Evolutionary conservation across 1,140 invertebrate species (phyloP).

Genomic region (Drosophila kohkoa): DNA sequence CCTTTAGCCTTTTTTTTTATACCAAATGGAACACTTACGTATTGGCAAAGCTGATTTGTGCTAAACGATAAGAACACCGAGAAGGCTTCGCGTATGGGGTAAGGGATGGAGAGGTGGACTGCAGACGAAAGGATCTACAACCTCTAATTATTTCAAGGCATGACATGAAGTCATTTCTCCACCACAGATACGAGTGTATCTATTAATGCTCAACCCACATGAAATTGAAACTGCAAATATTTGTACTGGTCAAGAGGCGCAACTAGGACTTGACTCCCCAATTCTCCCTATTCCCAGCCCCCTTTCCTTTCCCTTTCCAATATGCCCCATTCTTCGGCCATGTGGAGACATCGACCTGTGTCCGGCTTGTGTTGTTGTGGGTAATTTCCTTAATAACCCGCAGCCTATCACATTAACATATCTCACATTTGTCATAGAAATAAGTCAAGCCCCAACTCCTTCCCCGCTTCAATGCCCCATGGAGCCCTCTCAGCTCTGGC

Average conservation of each 20-base stretch:
- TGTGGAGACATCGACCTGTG: conserved; percentile 9
- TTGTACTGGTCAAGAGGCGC: conserved; percentile 63
- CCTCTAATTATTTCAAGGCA: conserved; percentile 82
- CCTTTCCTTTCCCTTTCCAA: not conserved
- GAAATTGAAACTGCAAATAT: conserved; percentile 83
- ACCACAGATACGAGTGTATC: conserved; percentile 41
- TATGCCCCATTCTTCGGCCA: not conserved
- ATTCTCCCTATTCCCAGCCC: too few relatives aligned
- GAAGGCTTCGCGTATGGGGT: not conserved
- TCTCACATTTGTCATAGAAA: conserved; percentile 81
- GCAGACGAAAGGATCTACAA: conserved; percentile 42
- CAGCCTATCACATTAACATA: conserved; percentile 81
- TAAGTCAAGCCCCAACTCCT: conserved; percentile 63
- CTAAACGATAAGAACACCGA: conserved; percentile 45
- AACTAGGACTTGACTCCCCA: conserved; percentile 39
- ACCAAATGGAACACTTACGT: conserved; percentile 26
- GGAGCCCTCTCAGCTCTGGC: conserved; percentile 14
- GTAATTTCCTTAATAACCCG: conserved; percentile 79
- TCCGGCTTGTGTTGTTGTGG: conserved; percentile 38
- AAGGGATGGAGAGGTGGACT: not conserved
- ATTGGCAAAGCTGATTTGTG: conserved; percentile 48
- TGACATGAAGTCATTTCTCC: conserved; percentile 80
- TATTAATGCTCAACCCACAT: conserved; percentile 59
- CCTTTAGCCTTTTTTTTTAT: conserved; percentile 33
- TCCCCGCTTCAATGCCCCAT: conserved; percentile 24